phyloP scores from a whole-genome alignment of 1,140 invertebrate genomes.

The Potamilus streckersoni region DNA sequence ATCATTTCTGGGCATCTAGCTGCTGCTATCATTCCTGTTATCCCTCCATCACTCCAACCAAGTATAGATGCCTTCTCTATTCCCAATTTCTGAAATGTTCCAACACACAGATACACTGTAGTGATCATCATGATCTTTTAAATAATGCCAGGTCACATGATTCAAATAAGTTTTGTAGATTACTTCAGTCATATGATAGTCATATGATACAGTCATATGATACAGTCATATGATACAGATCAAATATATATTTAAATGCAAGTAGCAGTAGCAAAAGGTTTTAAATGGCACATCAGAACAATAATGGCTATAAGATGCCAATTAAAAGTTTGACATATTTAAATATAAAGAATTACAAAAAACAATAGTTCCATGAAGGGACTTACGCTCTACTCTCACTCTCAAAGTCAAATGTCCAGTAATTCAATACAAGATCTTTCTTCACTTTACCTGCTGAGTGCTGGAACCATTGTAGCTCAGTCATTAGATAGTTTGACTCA shows the following conservation, averaged over 20 bases:
- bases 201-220: no score
- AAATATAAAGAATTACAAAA: background rate
- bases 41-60: constrained; percentile 92
- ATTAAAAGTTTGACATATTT: background rate
- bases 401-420: no score
- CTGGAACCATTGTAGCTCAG: no score
- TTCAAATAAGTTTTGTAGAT: no score
- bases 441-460: no score
- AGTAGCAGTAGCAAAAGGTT: background rate
- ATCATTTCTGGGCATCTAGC: constrained; percentile 77
- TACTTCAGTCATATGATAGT: background rate
- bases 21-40: constrained; percentile 81
- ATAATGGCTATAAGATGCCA: no score
- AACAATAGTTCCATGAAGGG: no score
- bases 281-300: background rate
- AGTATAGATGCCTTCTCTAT: constrained; percentile 80
- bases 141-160: no score
- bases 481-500: no score
- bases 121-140: background rate
- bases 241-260: background rate
- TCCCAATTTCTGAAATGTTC: constrained; percentile 71
- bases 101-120: background rate
- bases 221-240: background rate
- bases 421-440: background rate
- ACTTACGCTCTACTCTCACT: no score